Evolutionary conservation across 2,888 invertebrate species (phyloP).

Genomic region (Lissocephala sabroskyi): DNA sequence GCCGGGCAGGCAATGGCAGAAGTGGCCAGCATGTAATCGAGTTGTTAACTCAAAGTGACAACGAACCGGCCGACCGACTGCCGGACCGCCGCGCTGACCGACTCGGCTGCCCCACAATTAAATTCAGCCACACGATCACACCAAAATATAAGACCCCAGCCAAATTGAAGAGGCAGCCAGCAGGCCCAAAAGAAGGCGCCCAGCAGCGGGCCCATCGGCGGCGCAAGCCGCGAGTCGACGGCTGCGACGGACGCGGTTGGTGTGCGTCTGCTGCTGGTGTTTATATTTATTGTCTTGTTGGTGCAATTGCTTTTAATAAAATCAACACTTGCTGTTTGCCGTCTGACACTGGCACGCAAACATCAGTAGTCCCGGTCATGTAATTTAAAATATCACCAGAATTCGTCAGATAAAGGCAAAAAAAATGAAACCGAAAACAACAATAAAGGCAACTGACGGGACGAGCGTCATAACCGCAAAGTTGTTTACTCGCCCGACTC

Average conservation of each 20-base stretch:
- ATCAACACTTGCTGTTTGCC: slow-evolving; percentile 48
- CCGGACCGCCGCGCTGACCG: background rate
- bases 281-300: slow-evolving; percentile 19
- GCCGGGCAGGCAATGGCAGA: slow-evolving; percentile 30
- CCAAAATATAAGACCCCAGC: slow-evolving; percentile 10
- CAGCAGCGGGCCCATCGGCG: no score
- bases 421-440: no score
- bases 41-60: slow-evolving; percentile 66
- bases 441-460: no score
- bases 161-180: background rate
- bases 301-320: slow-evolving; percentile 49
- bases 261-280: slow-evolving; percentile 8
- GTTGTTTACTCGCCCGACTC: no score
- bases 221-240: no score
- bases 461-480: no score
- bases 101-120: slow-evolving; percentile 41
- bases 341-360: slow-evolving; percentile 45
- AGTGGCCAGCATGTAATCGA: slow-evolving; percentile 55
- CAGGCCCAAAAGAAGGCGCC: no score
- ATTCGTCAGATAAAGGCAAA: no score
- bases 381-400: no score
- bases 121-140: slow-evolving; percentile 55
- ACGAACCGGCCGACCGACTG: slow-evolving; percentile 24
- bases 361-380: no score
- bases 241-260: no score